Evolutionary conservation across 2,797 vertebrate species (phyloP).

Genomic region (Sebastes oblongus): DNA sequence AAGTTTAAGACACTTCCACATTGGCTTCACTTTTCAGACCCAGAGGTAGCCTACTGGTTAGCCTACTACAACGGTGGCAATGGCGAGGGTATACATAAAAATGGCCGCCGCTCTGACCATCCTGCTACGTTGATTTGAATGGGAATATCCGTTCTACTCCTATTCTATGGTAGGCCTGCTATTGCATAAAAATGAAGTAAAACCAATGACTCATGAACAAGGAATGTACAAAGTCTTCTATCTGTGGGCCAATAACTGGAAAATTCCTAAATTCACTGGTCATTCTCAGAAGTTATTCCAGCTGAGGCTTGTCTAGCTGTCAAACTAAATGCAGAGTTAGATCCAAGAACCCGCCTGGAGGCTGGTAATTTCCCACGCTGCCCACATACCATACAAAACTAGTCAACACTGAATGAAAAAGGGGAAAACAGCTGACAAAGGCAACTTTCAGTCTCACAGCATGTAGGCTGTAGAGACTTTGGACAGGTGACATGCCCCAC

Average conservation of each 20-base stretch:
- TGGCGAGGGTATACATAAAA: too few relatives aligned
- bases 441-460: constrained; percentile 17
- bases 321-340: not conserved
- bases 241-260: not conserved
- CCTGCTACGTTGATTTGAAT: too few relatives aligned
- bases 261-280: not conserved
- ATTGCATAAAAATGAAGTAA: not conserved
- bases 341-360: not conserved
- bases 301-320: not conserved
- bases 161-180: not conserved
- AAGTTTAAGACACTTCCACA: too few relatives aligned
- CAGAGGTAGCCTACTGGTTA: too few relatives aligned
- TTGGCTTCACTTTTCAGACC: too few relatives aligned
- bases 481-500: constrained; percentile 52
- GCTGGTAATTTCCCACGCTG: not conserved
- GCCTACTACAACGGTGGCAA: too few relatives aligned
- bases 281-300: not conserved
- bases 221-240: not conserved
- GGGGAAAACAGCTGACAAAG: not conserved
- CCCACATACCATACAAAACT: not conserved
- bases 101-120: too few relatives aligned
- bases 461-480: constrained; percentile 11
- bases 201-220: not conserved
- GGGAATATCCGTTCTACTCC: too few relatives aligned
- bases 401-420: not conserved